These are phyloP conservation scores for Drosophila pseudoananassae DNA, from an alignment of 1,140 invertebrate species.

Conservation along the genomic window DNA sequence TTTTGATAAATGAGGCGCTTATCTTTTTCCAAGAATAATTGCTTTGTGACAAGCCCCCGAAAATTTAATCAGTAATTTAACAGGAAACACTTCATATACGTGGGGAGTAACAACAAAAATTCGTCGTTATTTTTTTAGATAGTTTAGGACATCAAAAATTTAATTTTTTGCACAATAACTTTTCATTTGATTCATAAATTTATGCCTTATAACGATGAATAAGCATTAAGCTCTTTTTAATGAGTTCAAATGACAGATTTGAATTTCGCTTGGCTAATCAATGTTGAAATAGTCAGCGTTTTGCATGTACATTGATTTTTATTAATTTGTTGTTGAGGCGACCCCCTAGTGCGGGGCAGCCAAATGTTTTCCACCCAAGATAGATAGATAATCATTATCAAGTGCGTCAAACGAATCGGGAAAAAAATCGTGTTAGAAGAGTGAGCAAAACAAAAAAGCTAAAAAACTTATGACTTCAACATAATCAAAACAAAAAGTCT, in stretches of 20 bases:
- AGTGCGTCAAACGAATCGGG: slow-evolving; percentile 46
- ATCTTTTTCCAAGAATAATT: slow-evolving; percentile 25
- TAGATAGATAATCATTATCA: slow-evolving; percentile 28
- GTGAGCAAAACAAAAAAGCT: slow-evolving; percentile 34
- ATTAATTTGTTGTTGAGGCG: slow-evolving; percentile 15
- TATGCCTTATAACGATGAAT: slow-evolving; percentile 11
- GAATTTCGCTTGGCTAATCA: slow-evolving; percentile 21
- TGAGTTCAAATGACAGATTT: slow-evolving; percentile 6
- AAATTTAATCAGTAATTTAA: slow-evolving; percentile 23
- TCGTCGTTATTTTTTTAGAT: neutral
- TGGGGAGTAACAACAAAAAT: neutral
- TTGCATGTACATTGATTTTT: slow-evolving; percentile 3
- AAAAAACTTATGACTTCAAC: slow-evolving; percentile 15
- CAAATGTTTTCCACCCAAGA: neutral
- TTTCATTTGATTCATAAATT: neutral
- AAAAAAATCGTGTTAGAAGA: slow-evolving; percentile 25
- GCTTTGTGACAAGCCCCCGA: slow-evolving; percentile 27
- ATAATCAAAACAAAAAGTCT: slow-evolving; percentile 22
- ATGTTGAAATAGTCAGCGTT: slow-evolving; percentile 3
- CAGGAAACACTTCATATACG: neutral
- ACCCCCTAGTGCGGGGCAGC: slow-evolving; percentile 7
- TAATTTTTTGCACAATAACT: neutral
- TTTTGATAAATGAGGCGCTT: slow-evolving; percentile 14
- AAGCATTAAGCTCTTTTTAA: neutral
- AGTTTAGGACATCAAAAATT: neutral